Conservation (phyloP, 1,140 invertebrate genomes). For the Apocrypta bakeri region DNA sequence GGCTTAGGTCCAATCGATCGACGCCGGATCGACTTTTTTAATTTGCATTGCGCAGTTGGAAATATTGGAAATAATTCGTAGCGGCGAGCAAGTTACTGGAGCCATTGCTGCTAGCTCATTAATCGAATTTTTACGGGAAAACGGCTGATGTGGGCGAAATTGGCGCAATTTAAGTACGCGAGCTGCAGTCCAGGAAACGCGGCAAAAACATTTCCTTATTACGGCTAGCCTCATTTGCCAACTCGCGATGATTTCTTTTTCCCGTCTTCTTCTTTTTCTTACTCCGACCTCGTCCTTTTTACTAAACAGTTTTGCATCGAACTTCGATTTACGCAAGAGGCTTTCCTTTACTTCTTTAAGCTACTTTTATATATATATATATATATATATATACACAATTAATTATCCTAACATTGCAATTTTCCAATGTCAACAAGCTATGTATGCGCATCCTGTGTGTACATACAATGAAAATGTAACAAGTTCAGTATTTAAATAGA, state of each 20-base stretch:
- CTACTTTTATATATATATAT: too few species aligned
- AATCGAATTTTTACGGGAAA: constrained; percentile 37
- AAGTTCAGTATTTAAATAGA: too few species aligned
- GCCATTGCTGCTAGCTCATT: neutral
- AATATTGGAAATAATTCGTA: constrained; percentile 34
- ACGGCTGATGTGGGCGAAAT: constrained; percentile 23
- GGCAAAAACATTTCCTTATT: constrained; percentile 40
- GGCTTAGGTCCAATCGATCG: too few species aligned
- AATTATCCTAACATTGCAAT: too few species aligned
- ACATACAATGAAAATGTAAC: too few species aligned
- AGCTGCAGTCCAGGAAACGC: constrained; percentile 4
- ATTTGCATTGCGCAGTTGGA: neutral
- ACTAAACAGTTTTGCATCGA: too few species aligned
- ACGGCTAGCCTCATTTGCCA: neutral
- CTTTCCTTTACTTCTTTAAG: neutral
- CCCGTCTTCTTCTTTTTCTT: too few species aligned
- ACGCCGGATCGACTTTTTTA: neutral
- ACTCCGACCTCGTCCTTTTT: neutral
- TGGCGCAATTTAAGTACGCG: constrained; percentile 34
- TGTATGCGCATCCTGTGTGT: too few species aligned
- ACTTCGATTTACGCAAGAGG: too few species aligned
- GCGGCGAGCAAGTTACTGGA: neutral
- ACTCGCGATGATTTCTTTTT: neutral
- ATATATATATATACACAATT: too few species aligned
- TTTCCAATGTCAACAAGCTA: too few species aligned